These are phyloP conservation scores for Ailuropoda melanoleuca DNA, from an alignment of 2,113 vertebrate species.

Conservation along the genomic window DNA sequence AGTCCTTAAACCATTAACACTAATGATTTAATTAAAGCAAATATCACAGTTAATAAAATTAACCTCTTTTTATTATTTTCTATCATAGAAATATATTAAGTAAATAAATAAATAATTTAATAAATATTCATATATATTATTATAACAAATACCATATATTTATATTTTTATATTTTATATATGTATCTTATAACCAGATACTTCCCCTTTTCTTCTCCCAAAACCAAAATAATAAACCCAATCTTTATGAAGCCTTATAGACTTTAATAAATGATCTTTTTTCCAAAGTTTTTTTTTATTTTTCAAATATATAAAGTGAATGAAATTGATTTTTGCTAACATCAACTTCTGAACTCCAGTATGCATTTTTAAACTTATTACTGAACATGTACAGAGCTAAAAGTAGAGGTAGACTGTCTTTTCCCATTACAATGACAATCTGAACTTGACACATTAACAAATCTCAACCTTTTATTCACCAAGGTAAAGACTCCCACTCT, in stretches of 20 bases:
- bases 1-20: conserved; percentile 59
- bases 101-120: not conserved
- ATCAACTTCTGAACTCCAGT: not conserved
- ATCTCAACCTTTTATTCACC: conserved; percentile 30
- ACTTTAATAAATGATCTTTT: not conserved
- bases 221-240: conserved; percentile 2
- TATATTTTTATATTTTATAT: not conserved
- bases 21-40: conserved; percentile 63
- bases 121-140: not conserved
- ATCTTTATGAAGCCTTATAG: not conserved
- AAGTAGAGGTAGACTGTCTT: not conserved
- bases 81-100: not conserved
- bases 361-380: conserved; percentile 37
- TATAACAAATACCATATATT: not conserved
- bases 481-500: not conserved
- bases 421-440: not conserved
- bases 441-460: not conserved
- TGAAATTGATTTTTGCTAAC: conserved; percentile 15
- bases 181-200: not conserved
- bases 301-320: conserved; percentile 35
- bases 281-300: not conserved
- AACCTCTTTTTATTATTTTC: conserved; percentile 33
- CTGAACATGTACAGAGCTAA: not conserved
- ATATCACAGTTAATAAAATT: conserved; percentile 56
- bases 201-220: not conserved